These are phyloP conservation scores for Lypha dubia DNA, from an alignment of 2,888 invertebrate species.

Conservation along the genomic window DNA sequence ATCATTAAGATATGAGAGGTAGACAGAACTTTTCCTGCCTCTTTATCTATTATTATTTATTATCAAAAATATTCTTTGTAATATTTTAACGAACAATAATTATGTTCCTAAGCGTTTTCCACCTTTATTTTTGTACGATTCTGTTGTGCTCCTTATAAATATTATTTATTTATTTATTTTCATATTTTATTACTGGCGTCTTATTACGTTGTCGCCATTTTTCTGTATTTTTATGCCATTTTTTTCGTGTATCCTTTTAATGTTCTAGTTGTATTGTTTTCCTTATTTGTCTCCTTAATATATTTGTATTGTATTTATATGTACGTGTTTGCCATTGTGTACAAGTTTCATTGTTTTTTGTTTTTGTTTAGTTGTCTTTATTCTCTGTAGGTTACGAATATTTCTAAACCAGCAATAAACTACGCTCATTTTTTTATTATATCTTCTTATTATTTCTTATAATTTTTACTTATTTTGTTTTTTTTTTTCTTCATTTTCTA, in stretches of 20 bases:
- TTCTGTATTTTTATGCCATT: slow-evolving; percentile 20
- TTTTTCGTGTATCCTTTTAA: slow-evolving; percentile 29
- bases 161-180: not conserved
- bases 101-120: not conserved
- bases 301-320: slow-evolving; percentile 7
- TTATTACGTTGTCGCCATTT: slow-evolving; percentile 64
- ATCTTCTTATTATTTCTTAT: slow-evolving; percentile 55
- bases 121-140: not conserved
- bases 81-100: not conserved
- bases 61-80: not conserved
- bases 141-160: not conserved
- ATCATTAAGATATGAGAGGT: too few relatives aligned
- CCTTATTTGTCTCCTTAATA: slow-evolving; percentile 14
- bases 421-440: too few relatives aligned
- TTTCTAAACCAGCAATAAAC: slow-evolving; percentile 23
- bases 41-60: too few relatives aligned
- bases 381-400: slow-evolving; percentile 42
- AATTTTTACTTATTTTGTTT: slow-evolving; percentile 10
- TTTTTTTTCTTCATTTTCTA: slow-evolving; percentile 8
- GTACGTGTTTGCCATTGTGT: not conserved
- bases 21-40: too few relatives aligned
- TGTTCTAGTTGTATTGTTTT: not conserved
- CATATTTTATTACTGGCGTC: slow-evolving; percentile 45
- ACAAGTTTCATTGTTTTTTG: not conserved
- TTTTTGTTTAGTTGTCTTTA: not conserved